Percentiles rank a stretch among this genome's conserved stretches.
Conservation (phyloP, 2,113 vertebrate genomes). For the Paracyprichromis sp. region DNA sequence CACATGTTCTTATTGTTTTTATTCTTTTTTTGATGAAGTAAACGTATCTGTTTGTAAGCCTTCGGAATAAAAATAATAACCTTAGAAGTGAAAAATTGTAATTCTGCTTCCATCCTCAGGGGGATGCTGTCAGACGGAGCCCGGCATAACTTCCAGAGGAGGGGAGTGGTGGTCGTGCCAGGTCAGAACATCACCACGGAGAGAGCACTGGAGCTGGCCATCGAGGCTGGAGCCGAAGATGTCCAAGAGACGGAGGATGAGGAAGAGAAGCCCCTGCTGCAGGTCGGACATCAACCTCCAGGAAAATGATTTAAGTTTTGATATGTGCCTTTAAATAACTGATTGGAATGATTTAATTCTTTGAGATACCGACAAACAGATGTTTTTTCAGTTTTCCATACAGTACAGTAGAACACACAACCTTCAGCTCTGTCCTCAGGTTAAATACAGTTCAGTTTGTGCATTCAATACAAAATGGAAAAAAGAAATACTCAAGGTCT, state of each 20-base stretch:
- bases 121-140: slow-evolving; percentile 72
- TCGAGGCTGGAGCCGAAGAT: slow-evolving; percentile 83
- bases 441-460: background rate
- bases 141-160: slow-evolving; percentile 71
- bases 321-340: background rate
- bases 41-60: background rate
- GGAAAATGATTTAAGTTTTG: background rate
- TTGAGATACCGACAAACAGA: background rate
- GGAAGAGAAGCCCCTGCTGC: slow-evolving; percentile 73
- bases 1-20: background rate
- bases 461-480: background rate
- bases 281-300: slow-evolving; percentile 54
- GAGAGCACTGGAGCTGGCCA: slow-evolving; percentile 80
- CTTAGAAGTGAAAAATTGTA: background rate
- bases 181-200: slow-evolving; percentile 68
- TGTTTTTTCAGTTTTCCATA: background rate
- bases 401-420: background rate
- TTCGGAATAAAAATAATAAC: background rate
- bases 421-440: background rate
- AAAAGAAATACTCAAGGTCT: background rate
- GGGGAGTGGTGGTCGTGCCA: slow-evolving; percentile 73
- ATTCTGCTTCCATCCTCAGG: slow-evolving; percentile 51
- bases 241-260: slow-evolving; percentile 79
- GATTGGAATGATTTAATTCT: background rate
- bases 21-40: background rate